Percentiles rank a stretch among this genome's conserved stretches.
These are phyloP conservation scores for Melipona bicolor DNA, from an alignment of 2,888 invertebrate species.

Conservation along the genomic window DNA sequence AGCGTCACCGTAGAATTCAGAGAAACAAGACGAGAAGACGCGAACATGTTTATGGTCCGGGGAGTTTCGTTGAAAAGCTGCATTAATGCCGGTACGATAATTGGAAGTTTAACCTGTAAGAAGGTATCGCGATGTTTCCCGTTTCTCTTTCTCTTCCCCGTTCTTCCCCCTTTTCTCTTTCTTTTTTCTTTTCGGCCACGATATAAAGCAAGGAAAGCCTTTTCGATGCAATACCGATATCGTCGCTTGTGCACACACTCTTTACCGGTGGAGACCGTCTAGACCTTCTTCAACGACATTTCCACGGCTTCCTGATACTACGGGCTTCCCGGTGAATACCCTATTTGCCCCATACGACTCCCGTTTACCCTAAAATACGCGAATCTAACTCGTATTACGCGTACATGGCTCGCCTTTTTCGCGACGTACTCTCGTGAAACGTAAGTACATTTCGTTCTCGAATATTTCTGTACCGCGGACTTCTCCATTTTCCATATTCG, in stretches of 20 bases:
- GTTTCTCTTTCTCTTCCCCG: not conserved
- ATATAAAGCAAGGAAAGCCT: conserved; percentile 61
- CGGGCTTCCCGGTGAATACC: conserved; percentile 72
- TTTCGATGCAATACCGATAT: conserved; percentile 62
- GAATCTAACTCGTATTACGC: conserved; percentile 60
- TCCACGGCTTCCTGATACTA: conserved; percentile 66
- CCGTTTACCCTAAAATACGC: conserved; percentile 68
- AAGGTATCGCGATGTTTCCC: conserved; percentile 36
- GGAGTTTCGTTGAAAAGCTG: conserved; percentile 23
- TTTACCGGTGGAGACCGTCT: conserved; percentile 63
- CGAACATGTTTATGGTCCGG: conserved; percentile 28
- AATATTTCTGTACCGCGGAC: not conserved
- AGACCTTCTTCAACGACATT: conserved; percentile 67
- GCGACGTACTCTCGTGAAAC: not conserved
- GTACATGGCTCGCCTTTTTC: conserved; percentile 12
- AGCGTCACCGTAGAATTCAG: conserved; percentile 20
- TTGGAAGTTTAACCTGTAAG: conserved; percentile 34
- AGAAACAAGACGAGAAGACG: conserved; percentile 8
- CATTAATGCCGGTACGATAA: conserved; percentile 35
- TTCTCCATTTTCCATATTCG: too few species aligned
- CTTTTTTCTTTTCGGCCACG: conserved; percentile 9
- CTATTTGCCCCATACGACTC: conserved; percentile 68
- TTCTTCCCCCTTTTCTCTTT: not conserved
- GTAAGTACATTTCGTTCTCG: not conserved
- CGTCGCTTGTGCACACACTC: conserved; percentile 52